Base-by-base conservation (phyloP, 2,113 vertebrate species). In the Pteronura brasiliensis region DNA sequence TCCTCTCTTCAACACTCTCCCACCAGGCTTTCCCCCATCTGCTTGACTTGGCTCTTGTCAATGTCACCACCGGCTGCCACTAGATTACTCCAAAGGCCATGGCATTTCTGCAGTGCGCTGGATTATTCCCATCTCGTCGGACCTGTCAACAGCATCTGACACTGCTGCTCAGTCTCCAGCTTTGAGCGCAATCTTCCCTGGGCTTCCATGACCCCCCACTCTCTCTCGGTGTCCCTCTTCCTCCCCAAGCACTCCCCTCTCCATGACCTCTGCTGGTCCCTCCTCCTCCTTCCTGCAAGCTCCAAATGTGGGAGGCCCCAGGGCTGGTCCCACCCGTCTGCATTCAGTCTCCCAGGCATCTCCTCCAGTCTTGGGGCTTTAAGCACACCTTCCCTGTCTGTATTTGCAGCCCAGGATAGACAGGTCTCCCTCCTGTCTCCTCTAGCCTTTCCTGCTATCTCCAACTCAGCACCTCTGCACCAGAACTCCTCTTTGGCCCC, bases 401-500 rank as follows among this genome's bases (percentile, higher is more conserved):
- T 15, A 29, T 39, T 55, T 55, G 15, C 27, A 44, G 21, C 42
- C 61, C 49, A 9, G 1, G 13, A n/a, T 1, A 15, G 4, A 4
- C 27, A 55, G 4, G 1, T 14, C n/a, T 77, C 80, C 57, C 15
- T 11, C 15, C n/a, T 20, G 4, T 49, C 65, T 67, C 65, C 57
- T 49, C 47, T 10, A 6, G 31, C 6, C 5, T 11, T 6, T 52
- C 47, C 82, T 42, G 23, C 11, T 8, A 21, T 5, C 27, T 84
- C 79, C 44, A 10, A 27, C 18, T 47, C 59, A 31, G n/a, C 39
- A 31, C 2, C 1, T 31, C 9, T 55, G 34, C 29, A 49, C 34
- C 11, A 39, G 7, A 61, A 59, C 13, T 15, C 13, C 42, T 4
- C 4, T 3, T 7, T 0, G 0, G 36, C 15, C 14, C 87, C 15